A percentile compares a stretch with the other conserved stretches of the same genome.
Evolutionary conservation across 2,888 invertebrate genomes (phyloP).

Genomic region (Nebria salina): DNA sequence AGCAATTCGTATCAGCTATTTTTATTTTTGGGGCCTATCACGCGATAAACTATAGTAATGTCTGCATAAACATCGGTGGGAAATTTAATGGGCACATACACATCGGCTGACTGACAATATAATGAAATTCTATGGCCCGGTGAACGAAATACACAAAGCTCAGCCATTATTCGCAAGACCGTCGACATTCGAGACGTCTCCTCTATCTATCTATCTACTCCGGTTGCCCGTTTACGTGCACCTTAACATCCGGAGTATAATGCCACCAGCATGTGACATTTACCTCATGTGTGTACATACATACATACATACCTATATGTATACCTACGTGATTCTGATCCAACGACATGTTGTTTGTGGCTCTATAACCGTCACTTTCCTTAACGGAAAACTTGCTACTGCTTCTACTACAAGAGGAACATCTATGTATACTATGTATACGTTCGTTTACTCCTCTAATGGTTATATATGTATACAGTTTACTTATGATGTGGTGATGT

Average conservation of each 20-base stretch:
- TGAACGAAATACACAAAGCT: slow-evolving; percentile 1
- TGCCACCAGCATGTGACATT: not conserved
- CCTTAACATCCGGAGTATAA: not conserved
- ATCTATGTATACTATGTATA: too few species aligned
- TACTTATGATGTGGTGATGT: too few species aligned
- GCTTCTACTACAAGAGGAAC: too few species aligned
- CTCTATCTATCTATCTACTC: not conserved
- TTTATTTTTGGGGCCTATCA: not conserved
- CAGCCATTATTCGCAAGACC: not conserved
- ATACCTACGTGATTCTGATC: not conserved
- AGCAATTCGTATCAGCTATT: not conserved
- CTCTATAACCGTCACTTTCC: slow-evolving; percentile 1
- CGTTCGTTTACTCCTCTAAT: too few species aligned
- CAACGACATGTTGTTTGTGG: not conserved
- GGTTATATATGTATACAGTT: too few species aligned
- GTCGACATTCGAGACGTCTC: not conserved
- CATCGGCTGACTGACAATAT: not conserved
- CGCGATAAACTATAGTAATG: not conserved
- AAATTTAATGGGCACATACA: not conserved
- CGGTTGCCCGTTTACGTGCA: not conserved
- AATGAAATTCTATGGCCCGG: slow-evolving; percentile 1
- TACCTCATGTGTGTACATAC: not conserved
- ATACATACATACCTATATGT: not conserved
- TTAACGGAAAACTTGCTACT: not conserved
- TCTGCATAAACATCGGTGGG: not conserved